A percentile compares a stretch with the other conserved stretches of the same genome.
Evolutionary conservation across 2,797 vertebrate species (phyloP).

Genomic region (Hippocampus kuda): DNA sequence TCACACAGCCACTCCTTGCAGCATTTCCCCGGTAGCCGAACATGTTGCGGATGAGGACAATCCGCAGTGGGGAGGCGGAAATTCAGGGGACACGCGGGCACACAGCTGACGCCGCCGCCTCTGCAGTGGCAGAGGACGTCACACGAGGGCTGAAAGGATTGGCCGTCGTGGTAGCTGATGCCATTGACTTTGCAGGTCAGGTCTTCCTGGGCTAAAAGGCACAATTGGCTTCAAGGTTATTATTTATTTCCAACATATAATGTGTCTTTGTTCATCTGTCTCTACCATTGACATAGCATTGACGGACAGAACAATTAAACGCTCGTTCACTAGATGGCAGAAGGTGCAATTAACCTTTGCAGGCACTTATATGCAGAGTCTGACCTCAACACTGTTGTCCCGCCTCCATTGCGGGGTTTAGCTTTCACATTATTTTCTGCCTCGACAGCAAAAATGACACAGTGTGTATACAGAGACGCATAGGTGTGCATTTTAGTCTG

Average conservation of each 20-base stretch:
- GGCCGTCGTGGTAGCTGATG: slow-evolving; percentile 72
- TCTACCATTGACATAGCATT: too few species aligned
- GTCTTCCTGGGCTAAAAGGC: slow-evolving; percentile 66
- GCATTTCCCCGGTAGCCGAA: slow-evolving; percentile 80
- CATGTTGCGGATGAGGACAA: slow-evolving; percentile 73
- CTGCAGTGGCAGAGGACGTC: slow-evolving; percentile 74
- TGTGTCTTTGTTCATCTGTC: too few species aligned
- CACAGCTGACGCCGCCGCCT: slow-evolving; percentile 77
- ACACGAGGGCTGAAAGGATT: slow-evolving; percentile 86
- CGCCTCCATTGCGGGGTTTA: too few species aligned
- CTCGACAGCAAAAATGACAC: too few species aligned
- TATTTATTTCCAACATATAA: background rate
- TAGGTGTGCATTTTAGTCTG: too few species aligned
- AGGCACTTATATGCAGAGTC: too few species aligned
- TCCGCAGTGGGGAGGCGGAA: slow-evolving; percentile 72
- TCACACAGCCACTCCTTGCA: slow-evolving; percentile 91
- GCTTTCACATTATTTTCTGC: too few species aligned
- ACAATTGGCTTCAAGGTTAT: background rate
- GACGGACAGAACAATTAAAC: too few species aligned
- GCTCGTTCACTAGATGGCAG: too few species aligned
- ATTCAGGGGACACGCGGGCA: slow-evolving; percentile 72
- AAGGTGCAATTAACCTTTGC: too few species aligned
- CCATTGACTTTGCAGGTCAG: slow-evolving; percentile 78
- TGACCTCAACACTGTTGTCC: too few species aligned
- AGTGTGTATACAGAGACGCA: too few species aligned